A percentile compares a stretch with the other conserved stretches of the same genome.
Conservation (phyloP, 2,113 vertebrate species). For the Dicerorhinus sumatrensis region DNA sequence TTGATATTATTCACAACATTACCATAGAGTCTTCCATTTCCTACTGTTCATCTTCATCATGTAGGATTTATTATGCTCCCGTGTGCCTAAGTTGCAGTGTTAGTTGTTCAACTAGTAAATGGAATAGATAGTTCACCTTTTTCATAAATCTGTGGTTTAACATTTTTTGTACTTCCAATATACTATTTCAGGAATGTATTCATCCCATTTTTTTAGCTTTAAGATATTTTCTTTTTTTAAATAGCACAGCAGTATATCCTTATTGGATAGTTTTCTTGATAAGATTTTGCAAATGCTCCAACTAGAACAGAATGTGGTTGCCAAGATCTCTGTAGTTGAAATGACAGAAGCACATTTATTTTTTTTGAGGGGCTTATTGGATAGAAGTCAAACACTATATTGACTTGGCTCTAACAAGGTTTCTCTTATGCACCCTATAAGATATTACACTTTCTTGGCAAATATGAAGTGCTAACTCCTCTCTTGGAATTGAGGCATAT, state of each 20-base stretch:
- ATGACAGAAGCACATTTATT: conserved; percentile 70
- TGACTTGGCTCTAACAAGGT: conserved; percentile 72
- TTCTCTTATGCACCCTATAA: conserved; percentile 33
- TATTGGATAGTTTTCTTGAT: conserved; percentile 64
- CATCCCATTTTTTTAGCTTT: not conserved
- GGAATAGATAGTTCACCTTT: not conserved
- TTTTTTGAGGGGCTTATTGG: conserved; percentile 59
- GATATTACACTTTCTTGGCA: conserved; percentile 67
- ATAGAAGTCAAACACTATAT: conserved; percentile 70
- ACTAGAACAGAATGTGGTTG: conserved; percentile 44
- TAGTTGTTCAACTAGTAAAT: conserved; percentile 10
- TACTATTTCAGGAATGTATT: conserved; percentile 54
- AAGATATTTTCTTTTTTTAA: conserved; percentile 61
- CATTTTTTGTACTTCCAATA: conserved; percentile 47
- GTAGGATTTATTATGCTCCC: conserved; percentile 9
- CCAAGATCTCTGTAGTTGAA: conserved; percentile 54
- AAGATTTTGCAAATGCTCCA: conserved; percentile 72
- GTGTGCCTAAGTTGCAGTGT: not conserved
- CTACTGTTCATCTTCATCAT: conserved; percentile 52
- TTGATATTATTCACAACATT: conserved; percentile 16
- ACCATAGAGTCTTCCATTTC: not conserved
- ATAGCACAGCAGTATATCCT: conserved; percentile 48
- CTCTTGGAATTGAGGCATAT: not conserved
- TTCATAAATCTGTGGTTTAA: conserved; percentile 56
- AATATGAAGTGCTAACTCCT: conserved; percentile 52